Percentiles rank a stretch among this genome's conserved stretches.
Conservation (phyloP, 2,797 vertebrate species). For the Clarias laeviceps region DNA sequence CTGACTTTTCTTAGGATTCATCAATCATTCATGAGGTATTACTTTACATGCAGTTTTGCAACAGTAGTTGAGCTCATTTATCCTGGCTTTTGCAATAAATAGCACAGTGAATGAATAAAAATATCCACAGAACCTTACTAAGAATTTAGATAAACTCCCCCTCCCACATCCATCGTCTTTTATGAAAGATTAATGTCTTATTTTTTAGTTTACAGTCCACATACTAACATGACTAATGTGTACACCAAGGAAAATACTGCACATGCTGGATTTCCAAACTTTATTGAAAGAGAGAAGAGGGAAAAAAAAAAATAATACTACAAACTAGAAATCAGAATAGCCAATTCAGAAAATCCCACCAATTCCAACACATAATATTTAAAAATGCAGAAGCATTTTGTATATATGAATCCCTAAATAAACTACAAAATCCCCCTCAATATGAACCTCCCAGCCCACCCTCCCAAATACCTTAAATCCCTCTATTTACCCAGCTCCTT, state of each 20-base stretch:
- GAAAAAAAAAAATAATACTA: conserved; percentile 32
- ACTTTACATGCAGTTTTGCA: conserved; percentile 44
- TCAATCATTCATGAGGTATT: conserved; percentile 41
- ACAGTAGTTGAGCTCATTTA: conserved; percentile 30
- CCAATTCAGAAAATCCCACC: conserved; percentile 52
- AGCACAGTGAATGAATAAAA: neutral
- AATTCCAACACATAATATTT: conserved; percentile 60
- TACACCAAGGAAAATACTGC: neutral
- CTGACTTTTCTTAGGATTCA: conserved; percentile 30
- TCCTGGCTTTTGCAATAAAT: conserved; percentile 14
- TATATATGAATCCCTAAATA: conserved; percentile 65
- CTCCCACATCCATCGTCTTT: no score
- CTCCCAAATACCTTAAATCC: conserved; percentile 61
- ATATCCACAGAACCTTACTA: neutral
- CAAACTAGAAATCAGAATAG: conserved; percentile 54
- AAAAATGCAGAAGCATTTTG: conserved; percentile 58
- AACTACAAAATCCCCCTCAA: conserved; percentile 62
- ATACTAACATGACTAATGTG: neutral
- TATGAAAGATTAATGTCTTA: no score
- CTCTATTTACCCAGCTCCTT: conserved; percentile 91
- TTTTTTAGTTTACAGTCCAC: no score
- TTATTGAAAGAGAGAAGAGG: conserved; percentile 54
- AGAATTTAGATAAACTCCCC: neutral
- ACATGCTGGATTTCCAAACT: conserved; percentile 45
- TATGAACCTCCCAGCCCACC: conserved; percentile 59